Conservation (phyloP, 2,113 vertebrate species). For the Gasterosteus aculeatus region DNA sequence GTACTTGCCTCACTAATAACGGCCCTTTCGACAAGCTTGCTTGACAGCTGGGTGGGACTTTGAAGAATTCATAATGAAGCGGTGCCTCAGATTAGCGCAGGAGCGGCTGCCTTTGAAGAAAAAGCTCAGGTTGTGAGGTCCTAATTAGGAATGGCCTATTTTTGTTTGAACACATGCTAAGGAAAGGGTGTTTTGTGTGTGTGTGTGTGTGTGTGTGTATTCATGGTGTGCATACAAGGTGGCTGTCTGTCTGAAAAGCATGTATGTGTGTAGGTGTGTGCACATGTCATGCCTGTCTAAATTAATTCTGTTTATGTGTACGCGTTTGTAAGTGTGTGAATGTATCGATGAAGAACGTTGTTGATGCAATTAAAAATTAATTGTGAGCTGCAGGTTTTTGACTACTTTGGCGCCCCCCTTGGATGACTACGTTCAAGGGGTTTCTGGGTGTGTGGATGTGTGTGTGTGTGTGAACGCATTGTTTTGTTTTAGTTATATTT, state of each 20-base stretch:
- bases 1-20: constrained; percentile 69
- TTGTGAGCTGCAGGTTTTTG: neutral
- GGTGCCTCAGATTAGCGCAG: constrained; percentile 78
- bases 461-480: neutral
- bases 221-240: constrained; percentile 14
- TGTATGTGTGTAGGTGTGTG: constrained; percentile 9
- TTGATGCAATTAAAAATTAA: neutral
- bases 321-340: neutral
- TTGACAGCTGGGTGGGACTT: constrained; percentile 80
- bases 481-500: neutral
- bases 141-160: constrained; percentile 83
- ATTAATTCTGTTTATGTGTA: constrained; percentile 8
- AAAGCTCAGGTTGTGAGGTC: constrained; percentile 80
- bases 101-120: constrained; percentile 80
- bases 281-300: constrained; percentile 4
- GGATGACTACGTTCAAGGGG: neutral
- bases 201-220: constrained; percentile 19
- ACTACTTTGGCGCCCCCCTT: constrained; percentile 5
- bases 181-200: constrained; percentile 59
- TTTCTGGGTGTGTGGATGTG: neutral
- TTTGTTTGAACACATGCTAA: constrained; percentile 69
- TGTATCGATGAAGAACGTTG: neutral
- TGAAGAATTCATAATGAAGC: constrained; percentile 81
- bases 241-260: constrained; percentile 25
- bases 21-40: constrained; percentile 71